Conservation (phyloP, 1,140 invertebrate species). For the Agraylea sexmaculata region DNA sequence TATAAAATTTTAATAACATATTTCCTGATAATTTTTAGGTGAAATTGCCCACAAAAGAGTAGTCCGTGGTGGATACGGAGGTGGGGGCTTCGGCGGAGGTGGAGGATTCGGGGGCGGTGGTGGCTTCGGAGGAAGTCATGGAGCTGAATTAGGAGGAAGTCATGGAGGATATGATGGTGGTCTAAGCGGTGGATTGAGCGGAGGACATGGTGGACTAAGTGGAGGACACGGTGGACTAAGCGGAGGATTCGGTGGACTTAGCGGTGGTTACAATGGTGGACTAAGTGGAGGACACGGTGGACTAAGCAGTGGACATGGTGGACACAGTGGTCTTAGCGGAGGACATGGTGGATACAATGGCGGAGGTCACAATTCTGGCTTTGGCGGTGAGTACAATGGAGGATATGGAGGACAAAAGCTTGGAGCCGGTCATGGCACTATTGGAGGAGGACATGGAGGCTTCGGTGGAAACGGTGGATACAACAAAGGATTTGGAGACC, state of each 20-base stretch:
- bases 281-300: conserved; percentile 16
- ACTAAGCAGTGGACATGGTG: conserved; percentile 20
- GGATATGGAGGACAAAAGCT: conserved; percentile 21
- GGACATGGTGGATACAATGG: conserved; percentile 24
- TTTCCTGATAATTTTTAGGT: conserved; percentile 21
- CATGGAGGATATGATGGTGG: conserved; percentile 8
- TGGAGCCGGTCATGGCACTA: conserved; percentile 18
- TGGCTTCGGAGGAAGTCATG: conserved; percentile 8
- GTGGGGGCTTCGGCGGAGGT: conserved; percentile 17
- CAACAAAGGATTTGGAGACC: conserved; percentile 24
- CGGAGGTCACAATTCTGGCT: conserved; percentile 23
- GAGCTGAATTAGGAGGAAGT: conserved; percentile 1
- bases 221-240: conserved; percentile 20
- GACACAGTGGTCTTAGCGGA: conserved; percentile 22
- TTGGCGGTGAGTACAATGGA: conserved; percentile 23
- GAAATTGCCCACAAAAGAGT: conserved; percentile 23
- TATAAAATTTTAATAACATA: too few relatives aligned
- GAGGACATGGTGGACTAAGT: conserved; percentile 10
- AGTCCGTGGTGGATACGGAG: conserved; percentile 11
- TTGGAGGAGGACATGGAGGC: conserved; percentile 18
- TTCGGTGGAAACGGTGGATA: conserved; percentile 22
- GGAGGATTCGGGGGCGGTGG: conserved; percentile 12
- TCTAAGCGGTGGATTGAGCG: conserved; percentile 11
- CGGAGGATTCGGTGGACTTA: conserved; percentile 14
- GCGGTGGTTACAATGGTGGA: conserved; percentile 13